Evolutionary conservation across 2,797 vertebrate species (phyloP).

Genomic region (Oryzias sinensis): DNA sequence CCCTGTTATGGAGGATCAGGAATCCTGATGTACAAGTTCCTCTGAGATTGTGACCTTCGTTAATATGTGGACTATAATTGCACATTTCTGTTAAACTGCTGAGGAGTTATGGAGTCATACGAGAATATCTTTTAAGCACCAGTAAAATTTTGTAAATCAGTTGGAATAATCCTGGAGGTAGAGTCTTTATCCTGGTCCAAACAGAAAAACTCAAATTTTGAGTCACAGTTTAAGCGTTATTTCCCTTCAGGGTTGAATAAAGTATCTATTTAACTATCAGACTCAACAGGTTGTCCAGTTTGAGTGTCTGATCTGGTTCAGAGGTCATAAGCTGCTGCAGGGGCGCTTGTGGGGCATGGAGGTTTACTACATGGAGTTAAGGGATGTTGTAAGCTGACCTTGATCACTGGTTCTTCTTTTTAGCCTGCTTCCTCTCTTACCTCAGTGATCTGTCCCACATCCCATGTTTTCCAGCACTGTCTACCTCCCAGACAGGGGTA

Average conservation of each 20-base stretch:
- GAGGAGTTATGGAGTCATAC: neutral
- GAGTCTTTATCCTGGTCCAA: no score
- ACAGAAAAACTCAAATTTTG: no score
- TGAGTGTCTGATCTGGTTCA: constrained; percentile 15
- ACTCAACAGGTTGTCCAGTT: constrained; percentile 22
- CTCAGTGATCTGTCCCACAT: constrained; percentile 57
- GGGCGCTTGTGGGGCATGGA: constrained; percentile 4
- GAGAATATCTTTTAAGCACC: neutral
- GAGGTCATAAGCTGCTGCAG: constrained; percentile 16
- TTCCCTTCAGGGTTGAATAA: neutral
- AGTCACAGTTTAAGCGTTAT: no score
- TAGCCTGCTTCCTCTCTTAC: constrained; percentile 55
- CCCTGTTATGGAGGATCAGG: no score
- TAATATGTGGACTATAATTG: no score
- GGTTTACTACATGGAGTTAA: constrained; percentile 28
- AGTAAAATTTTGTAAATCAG: no score
- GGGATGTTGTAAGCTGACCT: constrained; percentile 46
- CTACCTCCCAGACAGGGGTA: constrained; percentile 36
- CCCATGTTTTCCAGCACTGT: constrained; percentile 3
- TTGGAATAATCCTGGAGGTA: no score
- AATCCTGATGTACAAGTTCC: no score
- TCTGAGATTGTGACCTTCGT: no score
- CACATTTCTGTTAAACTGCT: neutral
- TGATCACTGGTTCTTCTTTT: constrained; percentile 56
- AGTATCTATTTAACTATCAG: neutral